Evolutionary conservation across 2,113 vertebrate species (phyloP), one percentile per base, ranked within the genome.

Genomic region (Felis chaus): DNA sequence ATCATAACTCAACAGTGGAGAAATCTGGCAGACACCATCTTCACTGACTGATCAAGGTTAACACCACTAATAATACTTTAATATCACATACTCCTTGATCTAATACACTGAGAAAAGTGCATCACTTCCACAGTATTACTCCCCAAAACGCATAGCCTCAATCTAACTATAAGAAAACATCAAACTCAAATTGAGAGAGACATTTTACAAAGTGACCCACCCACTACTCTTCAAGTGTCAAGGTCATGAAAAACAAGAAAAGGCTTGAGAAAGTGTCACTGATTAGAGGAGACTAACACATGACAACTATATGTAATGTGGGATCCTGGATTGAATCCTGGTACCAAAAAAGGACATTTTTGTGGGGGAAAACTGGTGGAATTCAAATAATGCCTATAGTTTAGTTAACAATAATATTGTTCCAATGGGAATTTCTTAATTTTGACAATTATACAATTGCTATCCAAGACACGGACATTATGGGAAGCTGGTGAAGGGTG

Each of bases 171-270:
- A 21, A 97, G 55, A 93, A 94, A 98, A 81, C 3, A 83, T 12
- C 53, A 91, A 74, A 94, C 2, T 31, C 66, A 93, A 53, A 66
- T 13, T 83, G 27, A 69, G 33, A 31, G 45, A 31, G 50, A 69
- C 73, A 87, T 83, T 96, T 95, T 86, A 93, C 19, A 91, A 96
- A 95, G 15, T 88, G 27, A 82, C 2, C 33, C 19, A 97, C 23
- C 33, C 19, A 97, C 23, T 53, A 66, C 39, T 95, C 66, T 93
- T 97, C 14, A 68, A 84, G 27, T 31, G 6, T 90, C 55, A 94
- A 53, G 39, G 27, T 91, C 73, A 93, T 36, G 21, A 89, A 95
- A 96, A 95, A 78, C 3, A 97, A 95, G 53, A 36, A 96, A 79
- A 74, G 41, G 16, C 9, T 68, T 74, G 12, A 69, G 55, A 33